A percentile compares a stretch with the other conserved stretches of the same genome.
phyloP scores from a whole-genome alignment of 2,797 vertebrate genomes.

The Sebastes trivittatus region DNA sequence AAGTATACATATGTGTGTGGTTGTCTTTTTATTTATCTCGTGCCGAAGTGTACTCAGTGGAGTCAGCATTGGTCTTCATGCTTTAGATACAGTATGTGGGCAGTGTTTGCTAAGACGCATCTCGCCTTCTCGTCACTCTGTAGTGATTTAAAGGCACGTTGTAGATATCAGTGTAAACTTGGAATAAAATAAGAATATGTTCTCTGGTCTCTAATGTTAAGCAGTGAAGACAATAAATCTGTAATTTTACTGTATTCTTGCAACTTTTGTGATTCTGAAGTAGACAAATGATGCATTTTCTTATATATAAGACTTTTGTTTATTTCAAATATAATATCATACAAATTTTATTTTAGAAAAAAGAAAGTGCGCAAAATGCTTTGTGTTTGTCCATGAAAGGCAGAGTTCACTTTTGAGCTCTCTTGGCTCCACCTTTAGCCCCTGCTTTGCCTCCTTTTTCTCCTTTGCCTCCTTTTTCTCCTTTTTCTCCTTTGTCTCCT shows the following conservation, averaged over 20 bases:
- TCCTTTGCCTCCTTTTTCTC: slow-evolving; percentile 44
- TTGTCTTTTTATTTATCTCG: slow-evolving; percentile 75
- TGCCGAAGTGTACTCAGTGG: slow-evolving; percentile 63
- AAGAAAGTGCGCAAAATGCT: slow-evolving; percentile 44
- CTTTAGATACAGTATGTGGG: slow-evolving; percentile 38
- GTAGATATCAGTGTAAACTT: slow-evolving; percentile 70
- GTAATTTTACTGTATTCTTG: slow-evolving; percentile 52
- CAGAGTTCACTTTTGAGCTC: slow-evolving; percentile 77
- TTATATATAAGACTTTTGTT: slow-evolving; percentile 11
- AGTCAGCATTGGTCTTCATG: slow-evolving; percentile 44
- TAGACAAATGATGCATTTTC: background rate
- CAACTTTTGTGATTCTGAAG: background rate
- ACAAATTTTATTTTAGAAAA: slow-evolving; percentile 63
- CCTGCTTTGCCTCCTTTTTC: slow-evolving; percentile 68
- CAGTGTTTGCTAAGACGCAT: slow-evolving; percentile 34
- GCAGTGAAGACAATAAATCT: slow-evolving; percentile 76
- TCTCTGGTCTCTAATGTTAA: slow-evolving; percentile 68
- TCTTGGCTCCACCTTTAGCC: slow-evolving; percentile 77
- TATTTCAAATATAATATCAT: slow-evolving; percentile 58
- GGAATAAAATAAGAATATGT: slow-evolving; percentile 50
- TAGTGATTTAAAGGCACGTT: slow-evolving; percentile 49
- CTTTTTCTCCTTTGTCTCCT: slow-evolving; percentile 59
- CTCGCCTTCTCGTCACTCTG: slow-evolving; percentile 33
- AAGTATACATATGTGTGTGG: slow-evolving; percentile 59
- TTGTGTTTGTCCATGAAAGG: slow-evolving; percentile 4